A percentile compares a stretch with the other conserved stretches of the same genome.
These are phyloP conservation scores for Sinotaia quadrata DNA, from an alignment of 2,888 invertebrate species.

Conservation along the genomic window DNA sequence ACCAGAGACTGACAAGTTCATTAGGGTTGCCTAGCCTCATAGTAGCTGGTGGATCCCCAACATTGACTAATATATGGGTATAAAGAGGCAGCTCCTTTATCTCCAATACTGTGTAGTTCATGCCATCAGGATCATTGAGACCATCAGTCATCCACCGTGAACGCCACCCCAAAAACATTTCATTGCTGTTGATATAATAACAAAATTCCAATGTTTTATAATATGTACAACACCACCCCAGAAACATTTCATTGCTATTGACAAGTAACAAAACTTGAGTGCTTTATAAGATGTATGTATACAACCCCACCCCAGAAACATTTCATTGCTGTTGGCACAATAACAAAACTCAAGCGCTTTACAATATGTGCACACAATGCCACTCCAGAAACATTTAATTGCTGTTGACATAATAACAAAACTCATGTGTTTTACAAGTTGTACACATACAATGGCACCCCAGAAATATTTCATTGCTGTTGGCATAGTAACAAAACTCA, in stretches of 20 bases:
- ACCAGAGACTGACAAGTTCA: constrained; percentile 48
- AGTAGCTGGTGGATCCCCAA: constrained; percentile 70
- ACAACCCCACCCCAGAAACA: constrained; percentile 63
- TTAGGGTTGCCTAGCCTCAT: constrained; percentile 41
- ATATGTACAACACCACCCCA: not conserved
- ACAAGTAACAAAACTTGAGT: too few species aligned
- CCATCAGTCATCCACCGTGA: constrained; percentile 71
- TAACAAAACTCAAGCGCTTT: not conserved
- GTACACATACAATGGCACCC: constrained; percentile 63
- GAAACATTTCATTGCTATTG: too few species aligned
- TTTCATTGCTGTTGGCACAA: constrained; percentile 49
- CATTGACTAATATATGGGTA: constrained; percentile 74
- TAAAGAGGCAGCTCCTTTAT: constrained; percentile 67
- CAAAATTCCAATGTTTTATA: not conserved
- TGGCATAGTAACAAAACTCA: constrained; percentile 18
- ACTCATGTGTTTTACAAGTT: too few species aligned
- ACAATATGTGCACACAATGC: not conserved
- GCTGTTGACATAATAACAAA: too few species aligned
- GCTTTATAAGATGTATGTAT: too few species aligned
- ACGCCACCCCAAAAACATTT: constrained; percentile 62
- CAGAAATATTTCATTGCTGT: constrained; percentile 59
- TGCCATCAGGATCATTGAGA: constrained; percentile 62
- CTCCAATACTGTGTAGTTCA: constrained; percentile 70
- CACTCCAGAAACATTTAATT: not conserved
- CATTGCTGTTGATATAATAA: constrained; percentile 46